A percentile compares a stretch with the other conserved stretches of the same genome.
phyloP scores from a whole-genome alignment of 2,113 vertebrate species.

The Zosterops japonicus region DNA sequence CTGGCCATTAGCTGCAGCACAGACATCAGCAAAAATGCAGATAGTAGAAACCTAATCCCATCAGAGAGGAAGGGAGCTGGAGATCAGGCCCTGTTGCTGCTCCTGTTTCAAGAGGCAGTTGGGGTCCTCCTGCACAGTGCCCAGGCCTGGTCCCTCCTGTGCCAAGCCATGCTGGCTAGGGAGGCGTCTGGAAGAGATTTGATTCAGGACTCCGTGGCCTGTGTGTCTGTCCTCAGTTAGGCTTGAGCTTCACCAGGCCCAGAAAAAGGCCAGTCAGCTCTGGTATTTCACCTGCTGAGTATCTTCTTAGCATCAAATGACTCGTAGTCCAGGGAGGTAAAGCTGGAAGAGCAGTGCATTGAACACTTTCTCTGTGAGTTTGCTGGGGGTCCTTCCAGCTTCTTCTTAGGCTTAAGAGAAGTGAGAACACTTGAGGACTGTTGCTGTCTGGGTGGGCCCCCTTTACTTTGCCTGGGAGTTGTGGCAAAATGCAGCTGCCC shows the following conservation, averaged over 20 bases:
- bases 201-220: not conserved
- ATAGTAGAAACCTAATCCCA: not conserved
- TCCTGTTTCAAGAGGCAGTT: not conserved
- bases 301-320: not conserved
- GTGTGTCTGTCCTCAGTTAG: not conserved
- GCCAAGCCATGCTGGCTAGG: not conserved
- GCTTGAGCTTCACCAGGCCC: not conserved
- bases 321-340: not conserved
- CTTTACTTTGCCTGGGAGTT: not conserved
- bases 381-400: not conserved
- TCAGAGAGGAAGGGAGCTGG: not conserved
- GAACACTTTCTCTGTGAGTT: not conserved
- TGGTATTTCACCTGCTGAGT: not conserved
- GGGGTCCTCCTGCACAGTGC: not conserved
- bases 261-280: not conserved
- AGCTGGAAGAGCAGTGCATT: not conserved
- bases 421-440: not conserved
- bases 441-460: not conserved
- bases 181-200: rapidly evolving
- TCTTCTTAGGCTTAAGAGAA: not conserved
- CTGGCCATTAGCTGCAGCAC: constrained; percentile 33
- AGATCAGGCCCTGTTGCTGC: not conserved
- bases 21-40: constrained; percentile 37
- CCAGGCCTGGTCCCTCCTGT: not conserved
- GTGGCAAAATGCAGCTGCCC: not conserved